Conservation (phyloP, 2,797 vertebrate genomes). For the Sebastes taczanowskii region DNA sequence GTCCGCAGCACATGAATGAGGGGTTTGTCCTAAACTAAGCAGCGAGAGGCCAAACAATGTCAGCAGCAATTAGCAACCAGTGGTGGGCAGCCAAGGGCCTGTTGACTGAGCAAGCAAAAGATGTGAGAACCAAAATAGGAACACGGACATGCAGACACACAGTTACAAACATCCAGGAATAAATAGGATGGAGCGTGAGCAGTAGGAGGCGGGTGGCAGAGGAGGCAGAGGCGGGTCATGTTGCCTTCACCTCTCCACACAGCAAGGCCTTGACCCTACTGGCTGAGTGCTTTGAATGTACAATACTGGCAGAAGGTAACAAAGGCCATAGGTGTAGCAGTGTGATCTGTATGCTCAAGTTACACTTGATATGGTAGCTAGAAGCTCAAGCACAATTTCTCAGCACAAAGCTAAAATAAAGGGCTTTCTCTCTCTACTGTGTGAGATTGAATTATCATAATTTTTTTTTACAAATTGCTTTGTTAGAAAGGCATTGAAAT, state of each 20-base stretch:
- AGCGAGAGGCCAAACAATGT: constrained; percentile 90
- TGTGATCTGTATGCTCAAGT: constrained; percentile 48
- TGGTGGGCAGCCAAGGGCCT: constrained; percentile 78
- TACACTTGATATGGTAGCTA: constrained; percentile 14
- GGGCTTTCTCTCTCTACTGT: background rate
- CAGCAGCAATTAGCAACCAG: constrained; percentile 90
- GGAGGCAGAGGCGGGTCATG: constrained; percentile 56
- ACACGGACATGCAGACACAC: constrained; percentile 39
- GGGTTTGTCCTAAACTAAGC: constrained; percentile 92
- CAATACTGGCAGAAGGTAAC: constrained; percentile 47
- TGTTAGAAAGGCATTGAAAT: constrained; percentile 7
- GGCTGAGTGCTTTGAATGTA: constrained; percentile 55
- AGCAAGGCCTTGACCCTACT: constrained; percentile 66
- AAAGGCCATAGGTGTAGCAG: constrained; percentile 43
- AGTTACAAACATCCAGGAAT: constrained; percentile 47
- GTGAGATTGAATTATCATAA: background rate
- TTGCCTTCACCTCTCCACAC: constrained; percentile 67
- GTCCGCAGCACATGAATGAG: constrained; percentile 91
- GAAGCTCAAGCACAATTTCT: constrained; percentile 17
- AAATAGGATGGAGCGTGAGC: constrained; percentile 45
- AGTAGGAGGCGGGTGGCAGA: constrained; percentile 26
- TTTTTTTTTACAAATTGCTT: constrained; percentile 13
- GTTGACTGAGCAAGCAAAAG: constrained; percentile 73
- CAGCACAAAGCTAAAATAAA: background rate
- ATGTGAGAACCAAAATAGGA: constrained; percentile 55